Conservation (phyloP, 2,797 vertebrate species). For the Melanotaenia maccullochi region DNA sequence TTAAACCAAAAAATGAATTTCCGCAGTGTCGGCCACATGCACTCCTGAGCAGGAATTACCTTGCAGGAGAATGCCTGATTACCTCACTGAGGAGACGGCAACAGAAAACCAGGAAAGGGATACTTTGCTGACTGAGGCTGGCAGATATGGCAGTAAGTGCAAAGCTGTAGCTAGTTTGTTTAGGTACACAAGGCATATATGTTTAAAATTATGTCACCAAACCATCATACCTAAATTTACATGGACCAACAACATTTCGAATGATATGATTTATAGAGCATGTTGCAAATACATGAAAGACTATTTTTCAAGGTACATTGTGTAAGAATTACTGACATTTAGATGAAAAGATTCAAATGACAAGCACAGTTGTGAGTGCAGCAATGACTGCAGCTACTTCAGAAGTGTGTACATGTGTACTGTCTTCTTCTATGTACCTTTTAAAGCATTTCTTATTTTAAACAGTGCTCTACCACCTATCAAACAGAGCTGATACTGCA, state of each 20-base stretch:
- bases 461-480: too few species aligned
- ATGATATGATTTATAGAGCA: too few species aligned
- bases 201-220: conserved; percentile 8
- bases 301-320: too few species aligned
- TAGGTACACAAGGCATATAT: conserved; percentile 5
- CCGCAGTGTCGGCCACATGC: conserved; percentile 81
- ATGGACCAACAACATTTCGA: neutral
- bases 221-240: neutral
- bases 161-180: conserved; percentile 5
- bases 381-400: too few species aligned
- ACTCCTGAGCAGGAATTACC: conserved; percentile 81
- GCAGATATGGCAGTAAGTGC: conserved; percentile 13
- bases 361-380: too few species aligned
- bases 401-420: too few species aligned
- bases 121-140: conserved; percentile 42
- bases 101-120: conserved; percentile 54
- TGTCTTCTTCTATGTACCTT: too few species aligned
- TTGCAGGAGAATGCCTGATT: conserved; percentile 75
- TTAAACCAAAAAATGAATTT: conserved; percentile 89
- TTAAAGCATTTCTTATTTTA: too few species aligned
- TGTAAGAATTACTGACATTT: too few species aligned
- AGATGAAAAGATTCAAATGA: too few species aligned
- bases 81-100: conserved; percentile 64
- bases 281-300: too few species aligned
- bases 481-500: too few species aligned